Percentiles rank a stretch among this genome's conserved stretches.
Evolutionary conservation across 2,888 invertebrate genomes (phyloP).

Genomic region (Nudaria mundana): DNA sequence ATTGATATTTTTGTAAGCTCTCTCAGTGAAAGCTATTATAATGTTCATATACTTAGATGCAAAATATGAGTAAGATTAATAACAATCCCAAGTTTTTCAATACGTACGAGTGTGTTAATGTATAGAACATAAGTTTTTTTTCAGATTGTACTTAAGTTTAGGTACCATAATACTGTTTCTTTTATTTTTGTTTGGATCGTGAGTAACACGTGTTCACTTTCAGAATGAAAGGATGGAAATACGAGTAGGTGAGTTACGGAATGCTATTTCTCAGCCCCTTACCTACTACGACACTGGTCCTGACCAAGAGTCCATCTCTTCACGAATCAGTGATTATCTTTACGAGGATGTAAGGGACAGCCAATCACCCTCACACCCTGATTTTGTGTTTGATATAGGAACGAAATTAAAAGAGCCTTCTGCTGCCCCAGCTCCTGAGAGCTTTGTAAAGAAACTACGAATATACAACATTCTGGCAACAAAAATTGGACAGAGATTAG

Average conservation of each 20-base stretch:
- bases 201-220: no score
- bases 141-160: no score
- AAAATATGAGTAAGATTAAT: no score
- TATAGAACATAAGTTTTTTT: no score
- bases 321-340: neutral
- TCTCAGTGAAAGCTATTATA: no score
- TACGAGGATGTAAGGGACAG: neutral
- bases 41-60: no score
- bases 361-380: neutral
- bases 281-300: neutral
- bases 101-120: no score
- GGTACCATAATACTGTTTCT: no score
- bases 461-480: neutral
- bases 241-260: neutral
- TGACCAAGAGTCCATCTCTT: neutral
- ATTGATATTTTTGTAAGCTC: no score
- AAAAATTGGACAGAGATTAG: neutral
- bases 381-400: neutral
- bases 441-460: neutral
- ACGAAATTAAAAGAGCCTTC: neutral
- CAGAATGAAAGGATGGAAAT: no score
- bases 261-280: neutral
- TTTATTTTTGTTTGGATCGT: no score
- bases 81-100: no score
- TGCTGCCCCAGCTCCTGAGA: neutral